These are phyloP conservation scores for Tichodroma muraria DNA, from an alignment of 2,113 vertebrate genomes.

Conservation along the genomic window DNA sequence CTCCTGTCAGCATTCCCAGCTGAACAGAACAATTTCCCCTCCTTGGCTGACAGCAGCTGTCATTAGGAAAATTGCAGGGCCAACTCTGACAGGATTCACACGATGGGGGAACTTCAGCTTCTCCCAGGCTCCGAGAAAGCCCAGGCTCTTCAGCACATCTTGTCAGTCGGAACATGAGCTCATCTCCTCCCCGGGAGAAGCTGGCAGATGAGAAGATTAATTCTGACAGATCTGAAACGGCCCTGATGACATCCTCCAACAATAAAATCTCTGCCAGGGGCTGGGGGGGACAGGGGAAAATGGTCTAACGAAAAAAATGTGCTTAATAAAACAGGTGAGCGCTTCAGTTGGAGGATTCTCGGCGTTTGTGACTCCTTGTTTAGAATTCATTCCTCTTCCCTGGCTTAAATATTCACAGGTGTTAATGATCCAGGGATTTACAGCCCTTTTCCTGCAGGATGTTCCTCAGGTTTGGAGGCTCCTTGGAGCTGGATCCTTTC, in stretches of 20 bases:
- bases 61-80: constrained; percentile 64
- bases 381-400: neutral
- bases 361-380: neutral
- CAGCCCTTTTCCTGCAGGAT: neutral
- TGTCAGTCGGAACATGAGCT: constrained; percentile 68
- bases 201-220: constrained; percentile 72
- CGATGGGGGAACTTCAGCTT: constrained; percentile 59
- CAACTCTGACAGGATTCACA: constrained; percentile 58
- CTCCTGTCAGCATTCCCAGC: constrained; percentile 50
- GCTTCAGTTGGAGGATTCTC: neutral
- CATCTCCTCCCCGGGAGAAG: constrained; percentile 53
- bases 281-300: neutral
- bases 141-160: constrained; percentile 56
- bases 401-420: neutral
- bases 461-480: neutral
- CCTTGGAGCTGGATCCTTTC: neutral
- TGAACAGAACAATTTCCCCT: constrained; percentile 63
- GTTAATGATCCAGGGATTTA: neutral
- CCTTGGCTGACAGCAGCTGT: constrained; percentile 68
- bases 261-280: neutral
- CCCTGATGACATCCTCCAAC: constrained; percentile 44
- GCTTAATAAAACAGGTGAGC: neutral
- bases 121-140: constrained; percentile 55
- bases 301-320: constrained; percentile 33
- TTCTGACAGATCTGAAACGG: constrained; percentile 72